These are phyloP conservation scores for Ptychobarbus kaznakovi DNA, from an alignment of 2,797 vertebrate species.

Conservation along the genomic window DNA sequence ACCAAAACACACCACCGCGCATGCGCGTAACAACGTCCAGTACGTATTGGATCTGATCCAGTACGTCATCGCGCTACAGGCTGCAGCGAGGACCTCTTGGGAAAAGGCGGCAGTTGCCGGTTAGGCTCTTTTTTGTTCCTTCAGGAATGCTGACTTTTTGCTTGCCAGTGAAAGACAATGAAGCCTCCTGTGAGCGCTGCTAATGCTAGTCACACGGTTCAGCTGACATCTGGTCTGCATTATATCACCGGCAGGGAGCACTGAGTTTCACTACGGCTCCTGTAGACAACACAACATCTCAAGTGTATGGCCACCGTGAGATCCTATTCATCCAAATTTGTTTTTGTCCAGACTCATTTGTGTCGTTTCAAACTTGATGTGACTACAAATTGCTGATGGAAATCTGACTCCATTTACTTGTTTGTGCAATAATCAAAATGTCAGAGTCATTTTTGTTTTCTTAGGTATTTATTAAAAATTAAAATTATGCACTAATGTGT, in stretches of 20 bases:
- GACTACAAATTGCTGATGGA: conserved; percentile 18
- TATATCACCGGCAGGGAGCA: conserved; percentile 55
- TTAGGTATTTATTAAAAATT: neutral
- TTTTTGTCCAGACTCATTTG: conserved; percentile 31
- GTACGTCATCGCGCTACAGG: no score
- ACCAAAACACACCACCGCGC: no score
- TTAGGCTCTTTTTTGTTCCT: conserved; percentile 27
- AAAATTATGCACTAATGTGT: neutral
- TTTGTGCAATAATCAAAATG: neutral
- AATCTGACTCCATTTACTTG: neutral
- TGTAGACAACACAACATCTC: conserved; percentile 22
- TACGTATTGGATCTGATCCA: no score
- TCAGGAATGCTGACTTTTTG: conserved; percentile 47
- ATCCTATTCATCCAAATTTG: conserved; percentile 16
- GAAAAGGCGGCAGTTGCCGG: neutral
- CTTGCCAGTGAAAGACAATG: conserved; percentile 44
- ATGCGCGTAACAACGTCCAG: no score
- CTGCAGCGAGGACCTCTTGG: no score
- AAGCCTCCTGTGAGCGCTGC: conserved; percentile 53
- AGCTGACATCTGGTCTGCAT: conserved; percentile 64
- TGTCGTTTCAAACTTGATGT: conserved; percentile 26
- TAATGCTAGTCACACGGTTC: conserved; percentile 61
- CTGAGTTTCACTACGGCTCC: conserved; percentile 40
- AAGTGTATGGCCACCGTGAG: neutral
- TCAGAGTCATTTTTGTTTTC: neutral